These are phyloP conservation scores for Archivesica marissinica DNA, from an alignment of 1,140 invertebrate genomes.

Conservation along the genomic window DNA sequence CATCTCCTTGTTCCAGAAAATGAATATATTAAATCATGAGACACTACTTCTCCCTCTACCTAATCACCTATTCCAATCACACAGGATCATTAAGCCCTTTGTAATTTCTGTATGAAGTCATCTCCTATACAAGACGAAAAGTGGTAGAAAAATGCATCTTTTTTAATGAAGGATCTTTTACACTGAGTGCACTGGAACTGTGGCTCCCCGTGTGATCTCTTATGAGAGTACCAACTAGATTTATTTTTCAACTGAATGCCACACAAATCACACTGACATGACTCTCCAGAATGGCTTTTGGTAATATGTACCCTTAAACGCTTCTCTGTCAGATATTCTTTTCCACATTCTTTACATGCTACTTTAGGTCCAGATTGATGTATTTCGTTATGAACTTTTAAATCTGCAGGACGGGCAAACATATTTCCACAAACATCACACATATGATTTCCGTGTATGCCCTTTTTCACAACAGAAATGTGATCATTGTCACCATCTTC, in stretches of 20 bases:
- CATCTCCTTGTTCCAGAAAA: too few species aligned
- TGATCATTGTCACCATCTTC: too few species aligned
- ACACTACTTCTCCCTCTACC: too few species aligned
- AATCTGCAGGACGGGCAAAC: not conserved
- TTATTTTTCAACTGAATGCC: not conserved
- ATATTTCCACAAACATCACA: conserved; percentile 29
- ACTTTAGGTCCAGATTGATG: not conserved
- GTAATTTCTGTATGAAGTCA: not conserved
- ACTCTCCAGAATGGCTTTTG: not conserved
- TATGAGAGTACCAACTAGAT: not conserved
- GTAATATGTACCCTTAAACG: not conserved
- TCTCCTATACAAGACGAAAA: not conserved
- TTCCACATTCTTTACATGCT: not conserved
- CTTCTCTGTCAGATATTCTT: not conserved
- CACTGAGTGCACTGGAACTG: not conserved
- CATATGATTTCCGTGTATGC: not conserved
- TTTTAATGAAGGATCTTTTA: not conserved
- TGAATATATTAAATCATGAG: too few species aligned
- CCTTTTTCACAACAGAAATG: not conserved
- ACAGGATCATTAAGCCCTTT: too few species aligned
- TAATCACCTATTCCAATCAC: too few species aligned
- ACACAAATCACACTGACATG: conserved; percentile 12
- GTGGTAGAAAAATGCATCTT: not conserved
- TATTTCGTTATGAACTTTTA: not conserved
- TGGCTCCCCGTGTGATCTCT: not conserved